A percentile compares a stretch with the other conserved stretches of the same genome.
Conservation (phyloP, 2,113 vertebrate genomes). For the Malurus cyaneus region DNA sequence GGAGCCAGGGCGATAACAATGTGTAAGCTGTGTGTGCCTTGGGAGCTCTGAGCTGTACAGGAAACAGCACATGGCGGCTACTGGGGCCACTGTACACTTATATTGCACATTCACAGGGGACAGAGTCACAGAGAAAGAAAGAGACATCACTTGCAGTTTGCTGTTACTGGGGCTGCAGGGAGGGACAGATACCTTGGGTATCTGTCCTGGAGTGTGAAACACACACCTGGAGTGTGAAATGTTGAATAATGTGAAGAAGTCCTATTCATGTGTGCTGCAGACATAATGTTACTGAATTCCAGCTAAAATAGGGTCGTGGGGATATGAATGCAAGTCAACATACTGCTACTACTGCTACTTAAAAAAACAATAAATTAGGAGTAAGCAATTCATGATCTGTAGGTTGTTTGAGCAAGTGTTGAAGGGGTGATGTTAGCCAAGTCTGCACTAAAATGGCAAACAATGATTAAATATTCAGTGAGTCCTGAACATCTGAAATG, state of each 20-base stretch:
- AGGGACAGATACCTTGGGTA: background rate
- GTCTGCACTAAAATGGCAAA: background rate
- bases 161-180: background rate
- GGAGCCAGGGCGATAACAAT: slow-evolving; percentile 94
- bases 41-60: background rate
- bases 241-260: background rate
- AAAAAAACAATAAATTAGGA: too few species aligned
- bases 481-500: background rate
- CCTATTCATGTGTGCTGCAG: background rate
- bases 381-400: background rate
- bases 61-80: background rate
- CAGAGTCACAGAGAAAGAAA: background rate
- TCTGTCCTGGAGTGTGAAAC: background rate
- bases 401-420: background rate
- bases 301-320: background rate
- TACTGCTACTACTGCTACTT: background rate
- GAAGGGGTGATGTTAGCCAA: background rate
- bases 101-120: background rate
- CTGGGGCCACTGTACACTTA: background rate
- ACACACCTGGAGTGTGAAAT: background rate
- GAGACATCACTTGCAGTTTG: background rate
- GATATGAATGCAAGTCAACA: background rate
- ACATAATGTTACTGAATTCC: background rate
- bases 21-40: slow-evolving; percentile 83
- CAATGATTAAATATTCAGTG: background rate